phyloP scores from a whole-genome alignment of 2,113 vertebrate genomes.

The Dipodomys merriami region DNA sequence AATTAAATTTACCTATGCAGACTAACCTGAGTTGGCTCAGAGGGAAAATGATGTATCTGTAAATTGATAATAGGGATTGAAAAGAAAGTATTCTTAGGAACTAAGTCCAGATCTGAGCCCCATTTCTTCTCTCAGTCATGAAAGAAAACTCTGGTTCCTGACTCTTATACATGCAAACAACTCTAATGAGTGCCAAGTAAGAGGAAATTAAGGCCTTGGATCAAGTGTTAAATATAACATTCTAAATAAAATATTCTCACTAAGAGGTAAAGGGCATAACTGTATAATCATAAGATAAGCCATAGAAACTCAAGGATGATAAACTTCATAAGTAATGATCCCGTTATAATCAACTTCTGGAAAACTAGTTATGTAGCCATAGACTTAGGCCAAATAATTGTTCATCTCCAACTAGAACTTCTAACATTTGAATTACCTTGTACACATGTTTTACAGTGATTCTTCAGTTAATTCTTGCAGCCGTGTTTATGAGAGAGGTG shows the following conservation, averaged over 20 bases:
- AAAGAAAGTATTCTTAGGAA: not conserved
- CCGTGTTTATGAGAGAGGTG: not conserved
- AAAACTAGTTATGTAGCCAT: not conserved
- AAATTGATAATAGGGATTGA: not conserved
- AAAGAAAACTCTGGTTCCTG: not conserved
- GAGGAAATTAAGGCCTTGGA: not conserved
- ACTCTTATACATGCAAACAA: not conserved
- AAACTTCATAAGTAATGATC: not conserved
- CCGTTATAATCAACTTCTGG: not conserved
- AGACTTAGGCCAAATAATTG: not conserved
- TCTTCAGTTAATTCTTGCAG: not conserved
- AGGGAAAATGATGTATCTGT: not conserved
- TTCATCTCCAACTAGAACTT: conserved; percentile 28
- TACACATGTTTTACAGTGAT: not conserved
- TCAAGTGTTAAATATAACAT: not conserved
- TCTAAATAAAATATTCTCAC: not conserved
- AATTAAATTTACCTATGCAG: not conserved
- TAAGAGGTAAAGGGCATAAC: not conserved
- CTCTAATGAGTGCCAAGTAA: not conserved
- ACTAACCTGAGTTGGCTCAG: not conserved
- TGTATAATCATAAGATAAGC: not conserved
- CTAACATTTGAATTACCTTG: not conserved
- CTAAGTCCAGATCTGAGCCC: not conserved
- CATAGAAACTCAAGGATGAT: not conserved
- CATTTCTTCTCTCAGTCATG: not conserved